Evolutionary conservation across 2,113 vertebrate species (phyloP).

Genomic region (Aphyosemion australe): DNA sequence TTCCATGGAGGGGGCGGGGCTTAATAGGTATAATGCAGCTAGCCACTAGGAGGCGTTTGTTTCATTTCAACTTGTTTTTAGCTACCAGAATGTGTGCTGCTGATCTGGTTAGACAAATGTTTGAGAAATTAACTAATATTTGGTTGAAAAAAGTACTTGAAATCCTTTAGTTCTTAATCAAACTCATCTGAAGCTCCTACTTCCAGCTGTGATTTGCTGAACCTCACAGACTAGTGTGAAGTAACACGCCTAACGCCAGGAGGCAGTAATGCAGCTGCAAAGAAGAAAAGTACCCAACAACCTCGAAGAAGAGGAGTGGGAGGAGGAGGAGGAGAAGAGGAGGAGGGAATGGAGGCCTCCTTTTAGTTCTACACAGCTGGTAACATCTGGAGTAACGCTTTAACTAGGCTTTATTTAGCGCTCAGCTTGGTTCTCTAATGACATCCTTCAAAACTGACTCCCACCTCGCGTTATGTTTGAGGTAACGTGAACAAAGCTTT

Average conservation of each 20-base stretch:
- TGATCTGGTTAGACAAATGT: too few species aligned
- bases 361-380: constrained; percentile 27
- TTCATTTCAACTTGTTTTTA: too few species aligned
- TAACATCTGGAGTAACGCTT: constrained; percentile 6
- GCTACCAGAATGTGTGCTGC: too few species aligned
- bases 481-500: constrained; percentile 21
- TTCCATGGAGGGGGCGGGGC: too few species aligned
- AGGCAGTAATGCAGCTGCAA: constrained; percentile 11
- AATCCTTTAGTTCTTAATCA: too few species aligned
- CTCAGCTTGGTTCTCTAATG: constrained; percentile 24
- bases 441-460: constrained; percentile 29
- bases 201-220: too few species aligned
- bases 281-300: constrained; percentile 4
- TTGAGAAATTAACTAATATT: too few species aligned
- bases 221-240: background rate
- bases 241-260: background rate
- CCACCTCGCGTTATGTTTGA: constrained; percentile 51
- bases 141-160: too few species aligned
- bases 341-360: background rate
- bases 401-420: background rate
- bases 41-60: too few species aligned
- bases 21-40: too few species aligned
- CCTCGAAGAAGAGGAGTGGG: constrained; percentile 12
- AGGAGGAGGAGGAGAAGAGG: background rate
- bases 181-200: too few species aligned